Evolutionary conservation across 2,797 vertebrate genomes (phyloP).

Genomic region (Sciaenops ocellatus): DNA sequence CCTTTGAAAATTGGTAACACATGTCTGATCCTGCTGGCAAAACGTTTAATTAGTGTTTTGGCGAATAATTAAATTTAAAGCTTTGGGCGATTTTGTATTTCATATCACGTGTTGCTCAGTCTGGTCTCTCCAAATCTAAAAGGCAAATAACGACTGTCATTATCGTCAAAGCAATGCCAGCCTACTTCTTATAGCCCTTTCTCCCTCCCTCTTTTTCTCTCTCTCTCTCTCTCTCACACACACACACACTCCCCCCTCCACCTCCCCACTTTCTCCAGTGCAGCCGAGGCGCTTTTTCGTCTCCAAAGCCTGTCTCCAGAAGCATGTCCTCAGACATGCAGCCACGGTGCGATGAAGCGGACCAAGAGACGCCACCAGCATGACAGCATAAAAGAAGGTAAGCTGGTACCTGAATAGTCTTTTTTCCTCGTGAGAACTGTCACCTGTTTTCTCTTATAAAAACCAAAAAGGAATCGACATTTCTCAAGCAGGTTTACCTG

Average conservation of each 20-base stretch:
- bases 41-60: slow-evolving; percentile 25
- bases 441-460: slow-evolving; percentile 7
- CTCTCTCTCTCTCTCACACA: slow-evolving; percentile 26
- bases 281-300: slow-evolving; percentile 71
- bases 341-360: slow-evolving; percentile 81
- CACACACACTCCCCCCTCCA: slow-evolving; percentile 9
- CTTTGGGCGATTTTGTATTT: neutral
- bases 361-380: slow-evolving; percentile 74
- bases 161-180: slow-evolving; percentile 43
- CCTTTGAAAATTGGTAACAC: neutral
- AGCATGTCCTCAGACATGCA: slow-evolving; percentile 87
- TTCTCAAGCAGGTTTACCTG: slow-evolving; percentile 26
- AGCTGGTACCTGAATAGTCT: slow-evolving; percentile 31
- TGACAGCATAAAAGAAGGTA: slow-evolving; percentile 79
- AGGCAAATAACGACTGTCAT: slow-evolving; percentile 54
- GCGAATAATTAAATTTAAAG: neutral
- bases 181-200: slow-evolving; percentile 38
- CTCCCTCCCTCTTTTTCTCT: neutral
- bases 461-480: slow-evolving; percentile 2
- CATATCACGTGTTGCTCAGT: slow-evolving; percentile 21
- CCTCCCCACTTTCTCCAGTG: slow-evolving; percentile 56
- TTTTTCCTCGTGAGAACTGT: neutral
- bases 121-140: slow-evolving; percentile 31
- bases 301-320: slow-evolving; percentile 79
- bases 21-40: neutral